These are phyloP conservation scores for Andrena hattorfiana DNA, from an alignment of 2,888 invertebrate species.

Conservation along the genomic window DNA sequence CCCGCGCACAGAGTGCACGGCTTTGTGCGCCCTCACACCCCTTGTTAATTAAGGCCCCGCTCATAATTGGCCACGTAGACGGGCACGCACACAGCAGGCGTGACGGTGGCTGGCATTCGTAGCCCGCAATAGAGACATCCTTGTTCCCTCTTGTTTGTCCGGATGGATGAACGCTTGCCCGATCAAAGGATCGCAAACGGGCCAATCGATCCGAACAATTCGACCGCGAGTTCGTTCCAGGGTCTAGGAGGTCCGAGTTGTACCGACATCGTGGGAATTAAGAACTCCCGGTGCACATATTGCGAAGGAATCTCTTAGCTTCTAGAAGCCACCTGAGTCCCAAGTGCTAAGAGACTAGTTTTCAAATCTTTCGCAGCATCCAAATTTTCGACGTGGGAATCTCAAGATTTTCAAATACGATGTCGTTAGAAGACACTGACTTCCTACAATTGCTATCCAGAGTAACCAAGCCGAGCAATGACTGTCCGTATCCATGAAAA, in stretches of 20 bases:
- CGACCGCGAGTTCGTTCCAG: conserved; percentile 1
- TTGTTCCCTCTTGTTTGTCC: conserved; percentile 19
- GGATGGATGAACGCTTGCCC: conserved; percentile 62
- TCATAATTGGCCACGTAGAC: conserved; percentile 67
- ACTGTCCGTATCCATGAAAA: conserved; percentile 6
- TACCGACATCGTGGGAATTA: not conserved
- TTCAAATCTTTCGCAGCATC: no score
- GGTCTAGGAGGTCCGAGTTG: not conserved
- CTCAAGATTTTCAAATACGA: no score
- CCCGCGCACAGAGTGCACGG: conserved; percentile 30
- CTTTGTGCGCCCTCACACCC: conserved; percentile 53
- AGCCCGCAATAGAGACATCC: conserved; percentile 16
- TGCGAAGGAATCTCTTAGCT: no score
- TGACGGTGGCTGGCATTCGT: conserved; percentile 43
- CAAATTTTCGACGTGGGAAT: no score
- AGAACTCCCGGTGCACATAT: no score
- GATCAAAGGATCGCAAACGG: conserved; percentile 55
- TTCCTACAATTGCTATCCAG: no score
- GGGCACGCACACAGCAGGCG: conserved; percentile 15
- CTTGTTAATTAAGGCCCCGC: conserved; percentile 65
- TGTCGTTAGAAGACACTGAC: no score
- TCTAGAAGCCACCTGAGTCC: no score
- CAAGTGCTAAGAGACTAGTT: no score
- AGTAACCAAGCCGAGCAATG: not conserved
- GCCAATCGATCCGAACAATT: conserved; percentile 15